Base-by-base conservation (phyloP, 30 jellyfish, hydroid and myxozoan species). In the Aurelia sp. region DNA sequence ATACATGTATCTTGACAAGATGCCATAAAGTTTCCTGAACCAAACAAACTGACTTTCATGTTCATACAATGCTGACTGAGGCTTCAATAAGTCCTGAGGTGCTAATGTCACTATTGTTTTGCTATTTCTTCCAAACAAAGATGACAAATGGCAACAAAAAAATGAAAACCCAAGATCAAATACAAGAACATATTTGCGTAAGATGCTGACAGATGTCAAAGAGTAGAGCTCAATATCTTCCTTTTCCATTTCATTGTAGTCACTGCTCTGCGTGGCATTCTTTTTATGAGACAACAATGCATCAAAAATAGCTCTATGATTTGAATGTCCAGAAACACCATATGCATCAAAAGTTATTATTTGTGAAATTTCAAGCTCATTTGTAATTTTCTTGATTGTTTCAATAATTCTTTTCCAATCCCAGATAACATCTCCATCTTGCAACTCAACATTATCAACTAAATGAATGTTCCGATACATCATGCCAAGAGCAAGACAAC, bases 41-140 rank as follows among this genome's bases (percentile, higher is more conserved):
- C 98, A 92, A 15, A 87, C 93, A 76, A 77, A 82, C 44, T 92
- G 98, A 60, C 97, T 86, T 23, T 21, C 61, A 64, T 92, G 98
- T 31, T 57, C 40, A 17, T 63, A 47, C 95, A 92, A 73, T 3
- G 97, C 95, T 18, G 21, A 53, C 12, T 53, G 47, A 4, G 91
- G 37, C 23, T 18, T 59, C 15, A 11, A 19, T 17, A 87, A 6
- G 48, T 76, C 86, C 27, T 63, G 52, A 77, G 35, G 21, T 13
- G 17, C 10, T 1, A 62, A n/a, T 10, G 66, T 18, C 27, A 66
- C 23, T 13, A 61, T n/a, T 19, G 22, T 69, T 21, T 13, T 19
- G n/a, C 33, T 59, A 19, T 33, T 21, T 17, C 47, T 4, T 11
- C 20, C 60, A 19, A 20, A 51, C 58, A n/a, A 3, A 1, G 20